Conservation (phyloP, 2,113 vertebrate genomes). For the Bos javanicus region DNA sequence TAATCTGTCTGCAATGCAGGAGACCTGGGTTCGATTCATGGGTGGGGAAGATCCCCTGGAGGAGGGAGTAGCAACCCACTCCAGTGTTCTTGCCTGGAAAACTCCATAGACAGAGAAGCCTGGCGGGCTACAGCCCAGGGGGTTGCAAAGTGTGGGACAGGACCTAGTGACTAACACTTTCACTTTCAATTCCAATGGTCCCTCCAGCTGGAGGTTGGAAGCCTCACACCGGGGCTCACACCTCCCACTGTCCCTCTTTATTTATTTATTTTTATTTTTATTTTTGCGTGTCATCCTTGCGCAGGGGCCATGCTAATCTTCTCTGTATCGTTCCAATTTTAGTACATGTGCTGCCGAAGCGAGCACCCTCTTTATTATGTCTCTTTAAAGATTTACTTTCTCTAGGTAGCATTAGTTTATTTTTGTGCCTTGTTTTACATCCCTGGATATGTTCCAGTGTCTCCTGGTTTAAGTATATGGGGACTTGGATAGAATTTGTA, state of each 20-base stretch:
- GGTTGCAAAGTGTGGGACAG: neutral
- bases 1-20: neutral
- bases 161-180: fast-evolving
- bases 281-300: too few relatives aligned
- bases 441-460: neutral
- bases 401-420: neutral
- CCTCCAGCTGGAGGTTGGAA: neutral
- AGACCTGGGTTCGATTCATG: neutral
- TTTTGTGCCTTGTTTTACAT: neutral
- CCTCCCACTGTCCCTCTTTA: neutral
- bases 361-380: neutral
- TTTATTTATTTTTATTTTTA: too few relatives aligned
- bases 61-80: neutral
- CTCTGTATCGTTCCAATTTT: too few relatives aligned
- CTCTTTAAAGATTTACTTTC: neutral
- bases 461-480: neutral
- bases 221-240: fast-evolving
- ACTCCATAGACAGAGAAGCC: neutral
- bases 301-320: too few relatives aligned
- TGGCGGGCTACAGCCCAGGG: neutral
- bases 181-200: fast-evolving
- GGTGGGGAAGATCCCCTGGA: neutral
- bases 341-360: too few relatives aligned
- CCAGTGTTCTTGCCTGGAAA: neutral
- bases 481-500: neutral